phyloP scores from a whole-genome alignment of 2,113 vertebrate genomes.

The Sylvietta virens region DNA sequence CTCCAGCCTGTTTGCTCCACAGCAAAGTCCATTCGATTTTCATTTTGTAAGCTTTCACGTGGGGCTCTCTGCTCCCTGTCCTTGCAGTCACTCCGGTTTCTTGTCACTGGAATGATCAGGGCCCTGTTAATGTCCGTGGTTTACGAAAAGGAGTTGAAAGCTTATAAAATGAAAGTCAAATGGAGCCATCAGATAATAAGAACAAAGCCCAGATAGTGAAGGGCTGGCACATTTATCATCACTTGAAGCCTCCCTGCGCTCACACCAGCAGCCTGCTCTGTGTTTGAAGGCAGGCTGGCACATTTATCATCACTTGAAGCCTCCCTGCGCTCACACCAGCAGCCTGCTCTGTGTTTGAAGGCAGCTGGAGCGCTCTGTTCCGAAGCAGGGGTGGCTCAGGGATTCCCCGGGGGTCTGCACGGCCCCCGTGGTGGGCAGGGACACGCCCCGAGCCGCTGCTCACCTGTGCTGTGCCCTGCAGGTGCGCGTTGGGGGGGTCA shows the following conservation, averaged over 20 bases:
- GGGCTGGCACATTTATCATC: conserved; percentile 53
- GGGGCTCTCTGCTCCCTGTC: neutral
- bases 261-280: neutral
- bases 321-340: neutral
- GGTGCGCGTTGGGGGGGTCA: conserved; percentile 93
- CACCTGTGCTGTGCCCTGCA: conserved; percentile 28
- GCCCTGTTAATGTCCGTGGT: neutral
- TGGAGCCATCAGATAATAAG: conserved; percentile 62
- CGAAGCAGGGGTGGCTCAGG: neutral
- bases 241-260: conserved; percentile 3
- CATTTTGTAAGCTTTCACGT: no score
- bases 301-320: conserved; percentile 51
- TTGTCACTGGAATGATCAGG: conserved; percentile 13
- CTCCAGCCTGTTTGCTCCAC: neutral
- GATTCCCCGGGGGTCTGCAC: no score
- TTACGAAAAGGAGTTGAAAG: conserved; percentile 47
- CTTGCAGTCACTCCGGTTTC: neutral
- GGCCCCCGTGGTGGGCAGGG: no score
- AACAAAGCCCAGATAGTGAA: conserved; percentile 31
- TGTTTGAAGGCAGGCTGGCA: neutral
- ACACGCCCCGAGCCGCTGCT: neutral
- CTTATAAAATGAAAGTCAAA: conserved; percentile 61
- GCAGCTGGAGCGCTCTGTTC: neutral
- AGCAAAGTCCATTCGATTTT: no score
- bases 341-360: neutral